phyloP scores from a whole-genome alignment of 2,113 vertebrate genomes.

The Aphyosemion australe region DNA sequence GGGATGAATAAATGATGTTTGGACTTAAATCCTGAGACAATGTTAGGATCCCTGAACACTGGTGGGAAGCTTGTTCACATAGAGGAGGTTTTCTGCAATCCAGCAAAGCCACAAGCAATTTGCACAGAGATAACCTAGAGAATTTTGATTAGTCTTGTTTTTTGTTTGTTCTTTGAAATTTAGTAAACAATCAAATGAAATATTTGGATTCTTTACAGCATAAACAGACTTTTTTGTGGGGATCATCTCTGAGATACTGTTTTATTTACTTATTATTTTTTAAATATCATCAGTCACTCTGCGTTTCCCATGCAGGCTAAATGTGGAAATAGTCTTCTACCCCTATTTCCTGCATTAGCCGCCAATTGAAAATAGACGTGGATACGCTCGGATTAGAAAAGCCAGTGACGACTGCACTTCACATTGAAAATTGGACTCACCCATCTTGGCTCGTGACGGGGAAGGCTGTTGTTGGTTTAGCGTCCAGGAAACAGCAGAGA shows the following conservation, averaged over 20 bases:
- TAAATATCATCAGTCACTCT: too few species aligned
- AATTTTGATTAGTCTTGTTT: not conserved
- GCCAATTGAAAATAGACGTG: too few species aligned
- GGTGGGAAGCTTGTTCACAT: conserved; percentile 27
- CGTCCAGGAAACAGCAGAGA: too few species aligned
- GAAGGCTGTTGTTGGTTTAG: too few species aligned
- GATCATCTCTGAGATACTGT: not conserved
- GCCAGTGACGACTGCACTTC: too few species aligned
- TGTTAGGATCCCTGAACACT: conserved; percentile 35
- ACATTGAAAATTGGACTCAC: too few species aligned
- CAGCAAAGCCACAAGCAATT: conserved; percentile 44
- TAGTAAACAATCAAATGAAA: not conserved
- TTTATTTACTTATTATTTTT: too few species aligned
- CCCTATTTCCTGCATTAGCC: too few species aligned
- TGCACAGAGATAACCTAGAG: conserved; percentile 6
- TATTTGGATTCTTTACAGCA: not conserved
- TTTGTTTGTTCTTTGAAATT: not conserved
- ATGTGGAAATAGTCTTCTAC: too few species aligned
- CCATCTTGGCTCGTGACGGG: too few species aligned
- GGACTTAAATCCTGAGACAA: conserved; percentile 53
- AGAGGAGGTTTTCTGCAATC: conserved; percentile 29
- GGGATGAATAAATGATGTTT: conserved; percentile 58
- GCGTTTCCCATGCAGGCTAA: too few species aligned
- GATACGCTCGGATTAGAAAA: too few species aligned
- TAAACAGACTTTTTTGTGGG: not conserved